Evolutionary conservation across 2,113 vertebrate species (phyloP).

Genomic region (Pristiophorus japonicus): DNA sequence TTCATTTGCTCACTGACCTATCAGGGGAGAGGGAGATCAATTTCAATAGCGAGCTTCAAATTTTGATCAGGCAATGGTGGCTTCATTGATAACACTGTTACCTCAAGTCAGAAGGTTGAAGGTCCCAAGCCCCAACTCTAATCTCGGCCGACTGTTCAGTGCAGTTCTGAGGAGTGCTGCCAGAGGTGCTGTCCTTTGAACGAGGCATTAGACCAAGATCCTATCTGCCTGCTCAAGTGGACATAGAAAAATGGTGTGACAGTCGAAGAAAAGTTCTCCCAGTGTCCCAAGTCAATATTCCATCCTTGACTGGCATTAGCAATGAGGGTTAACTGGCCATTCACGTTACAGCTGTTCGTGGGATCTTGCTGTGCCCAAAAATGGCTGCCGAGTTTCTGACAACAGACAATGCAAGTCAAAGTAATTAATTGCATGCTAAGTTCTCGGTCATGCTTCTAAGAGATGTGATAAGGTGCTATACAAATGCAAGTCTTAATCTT

Average conservation of each 20-base stretch:
- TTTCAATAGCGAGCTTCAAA: neutral
- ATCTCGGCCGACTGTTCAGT: neutral
- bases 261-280: neutral
- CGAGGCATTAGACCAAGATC: neutral
- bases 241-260: neutral
- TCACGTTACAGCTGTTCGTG: neutral
- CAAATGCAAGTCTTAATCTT: neutral
- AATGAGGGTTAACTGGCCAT: neutral
- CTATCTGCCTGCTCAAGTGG: neutral
- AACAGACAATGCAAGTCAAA: neutral
- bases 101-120: neutral
- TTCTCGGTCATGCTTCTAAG: too few species aligned
- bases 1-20: neutral
- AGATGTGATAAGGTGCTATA: neutral
- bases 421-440: neutral
- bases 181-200: neutral
- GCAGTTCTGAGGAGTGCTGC: neutral
- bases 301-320: neutral
- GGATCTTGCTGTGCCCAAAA: neutral
- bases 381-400: neutral
- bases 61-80: neutral
- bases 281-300: neutral
- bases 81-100: neutral
- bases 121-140: neutral
- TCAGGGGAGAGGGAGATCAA: neutral